A percentile compares a stretch with the other conserved stretches of the same genome.
Evolutionary conservation across 92 coral and sea anemone species (phyloP).

Genomic region (Diadumene lineata): DNA sequence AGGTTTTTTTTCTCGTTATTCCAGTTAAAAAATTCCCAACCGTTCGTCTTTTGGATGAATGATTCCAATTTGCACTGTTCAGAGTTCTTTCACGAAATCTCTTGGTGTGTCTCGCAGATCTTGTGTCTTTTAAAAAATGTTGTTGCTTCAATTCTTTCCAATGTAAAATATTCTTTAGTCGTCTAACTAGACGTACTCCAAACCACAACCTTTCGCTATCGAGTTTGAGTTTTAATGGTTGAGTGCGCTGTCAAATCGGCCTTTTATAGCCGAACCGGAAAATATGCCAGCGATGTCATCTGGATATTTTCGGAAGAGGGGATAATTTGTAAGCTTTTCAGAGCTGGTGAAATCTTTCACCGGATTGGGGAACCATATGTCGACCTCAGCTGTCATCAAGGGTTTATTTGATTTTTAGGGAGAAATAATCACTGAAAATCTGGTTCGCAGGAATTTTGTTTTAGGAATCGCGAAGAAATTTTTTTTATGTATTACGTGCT

Average conservation of each 20-base stretch:
- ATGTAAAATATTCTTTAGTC: not conserved
- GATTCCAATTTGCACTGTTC: not conserved
- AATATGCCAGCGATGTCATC: conserved; percentile 32
- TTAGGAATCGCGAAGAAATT: too few species aligned
- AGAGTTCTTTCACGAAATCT: not conserved
- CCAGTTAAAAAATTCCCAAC: not conserved
- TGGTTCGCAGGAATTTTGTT: too few species aligned
- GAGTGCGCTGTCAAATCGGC: not conserved
- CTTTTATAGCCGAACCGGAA: conserved; percentile 21
- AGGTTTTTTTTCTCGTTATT: not conserved
- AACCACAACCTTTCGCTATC: not conserved
- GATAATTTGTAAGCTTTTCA: conserved; percentile 6
- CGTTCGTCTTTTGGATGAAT: not conserved
- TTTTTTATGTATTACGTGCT: too few species aligned
- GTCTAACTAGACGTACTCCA: not conserved
- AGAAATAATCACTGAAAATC: too few species aligned
- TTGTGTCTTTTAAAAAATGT: not conserved
- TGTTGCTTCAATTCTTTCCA: too few species aligned
- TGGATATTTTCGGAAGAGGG: conserved; percentile 50
- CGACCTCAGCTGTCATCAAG: not conserved
- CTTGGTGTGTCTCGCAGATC: not conserved
- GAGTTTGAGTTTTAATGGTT: not conserved
- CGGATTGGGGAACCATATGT: not conserved
- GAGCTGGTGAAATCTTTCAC: conserved; percentile 15
- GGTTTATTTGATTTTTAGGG: not conserved